Evolutionary conservation across 2,797 vertebrate species (phyloP).

Genomic region (Sebastes hopkinsi): DNA sequence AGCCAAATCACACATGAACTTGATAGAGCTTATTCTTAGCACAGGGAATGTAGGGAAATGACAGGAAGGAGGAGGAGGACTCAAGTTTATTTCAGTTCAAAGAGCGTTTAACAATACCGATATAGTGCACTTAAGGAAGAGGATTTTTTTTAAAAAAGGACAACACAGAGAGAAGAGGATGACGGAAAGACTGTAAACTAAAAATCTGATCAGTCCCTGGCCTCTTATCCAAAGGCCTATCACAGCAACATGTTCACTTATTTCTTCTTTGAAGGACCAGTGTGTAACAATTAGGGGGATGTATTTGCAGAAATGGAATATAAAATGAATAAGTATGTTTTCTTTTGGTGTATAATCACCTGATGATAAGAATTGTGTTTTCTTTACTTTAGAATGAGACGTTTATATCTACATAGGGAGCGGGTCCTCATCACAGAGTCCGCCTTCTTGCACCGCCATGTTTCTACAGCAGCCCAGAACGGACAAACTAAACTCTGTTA

Average conservation of each 20-base stretch:
- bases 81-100: conserved; percentile 34
- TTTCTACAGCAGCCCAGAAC: too few species aligned
- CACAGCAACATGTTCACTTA: background rate
- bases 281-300: too few species aligned
- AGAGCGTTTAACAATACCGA: conserved; percentile 11
- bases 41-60: conserved; percentile 22
- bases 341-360: too few species aligned
- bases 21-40: conserved; percentile 75
- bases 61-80: conserved; percentile 13
- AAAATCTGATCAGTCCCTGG: background rate
- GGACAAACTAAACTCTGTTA: too few species aligned
- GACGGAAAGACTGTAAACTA: background rate
- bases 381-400: too few species aligned
- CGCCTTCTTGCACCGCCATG: too few species aligned
- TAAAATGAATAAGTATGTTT: too few species aligned
- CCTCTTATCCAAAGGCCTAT: background rate
- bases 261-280: too few species aligned
- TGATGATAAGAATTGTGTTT: too few species aligned
- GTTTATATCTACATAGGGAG: too few species aligned
- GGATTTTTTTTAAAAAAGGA: background rate
- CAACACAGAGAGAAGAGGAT: background rate
- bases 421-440: accelerated
- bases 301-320: too few species aligned
- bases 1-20: conserved; percentile 77
- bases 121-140: background rate